Conservation (phyloP, 2,797 vertebrate genomes). For the Xyrichtys novacula region DNA sequence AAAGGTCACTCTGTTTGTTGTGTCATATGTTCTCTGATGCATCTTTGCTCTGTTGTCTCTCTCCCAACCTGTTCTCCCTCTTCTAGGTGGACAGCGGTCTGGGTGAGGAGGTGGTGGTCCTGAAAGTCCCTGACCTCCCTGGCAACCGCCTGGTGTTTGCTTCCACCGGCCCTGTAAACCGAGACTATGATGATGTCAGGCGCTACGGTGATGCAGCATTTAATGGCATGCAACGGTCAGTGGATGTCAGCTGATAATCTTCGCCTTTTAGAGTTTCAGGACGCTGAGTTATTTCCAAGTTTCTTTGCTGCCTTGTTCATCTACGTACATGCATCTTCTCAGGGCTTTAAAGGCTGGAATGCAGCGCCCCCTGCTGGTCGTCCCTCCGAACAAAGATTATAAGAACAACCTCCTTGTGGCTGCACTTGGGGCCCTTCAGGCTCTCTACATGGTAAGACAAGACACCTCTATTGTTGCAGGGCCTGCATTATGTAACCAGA, state of each 20-base stretch:
- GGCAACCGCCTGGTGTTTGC: conserved; percentile 86
- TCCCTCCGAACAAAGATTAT: conserved; percentile 81
- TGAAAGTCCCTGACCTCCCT: conserved; percentile 82
- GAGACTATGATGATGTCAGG: conserved; percentile 87
- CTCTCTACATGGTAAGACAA: conserved; percentile 84
- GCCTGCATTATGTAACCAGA: background rate
- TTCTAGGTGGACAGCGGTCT: conserved; percentile 82
- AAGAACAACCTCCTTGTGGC: conserved; percentile 77
- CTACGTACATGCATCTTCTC: conserved; percentile 12
- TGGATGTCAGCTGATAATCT: background rate
- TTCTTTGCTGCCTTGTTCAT: background rate
- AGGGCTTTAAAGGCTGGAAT: conserved; percentile 87
- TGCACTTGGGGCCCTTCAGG: conserved; percentile 85
- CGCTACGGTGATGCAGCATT: conserved; percentile 84
- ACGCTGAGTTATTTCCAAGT: background rate
- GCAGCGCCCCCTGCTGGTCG: conserved; percentile 86
- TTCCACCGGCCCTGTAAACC: conserved; percentile 85
- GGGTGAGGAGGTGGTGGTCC: conserved; percentile 80
- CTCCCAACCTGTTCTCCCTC: background rate
- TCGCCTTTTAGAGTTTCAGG: background rate
- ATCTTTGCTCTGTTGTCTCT: background rate
- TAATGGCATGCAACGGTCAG: conserved; percentile 84
- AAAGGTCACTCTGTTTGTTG: background rate
- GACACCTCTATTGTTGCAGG: too few species aligned
- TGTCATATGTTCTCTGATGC: background rate